Evolutionary conservation across 2,888 invertebrate species (phyloP), one percentile per base, ranked within the genome.

Genomic region (Piscicola geometra): DNA sequence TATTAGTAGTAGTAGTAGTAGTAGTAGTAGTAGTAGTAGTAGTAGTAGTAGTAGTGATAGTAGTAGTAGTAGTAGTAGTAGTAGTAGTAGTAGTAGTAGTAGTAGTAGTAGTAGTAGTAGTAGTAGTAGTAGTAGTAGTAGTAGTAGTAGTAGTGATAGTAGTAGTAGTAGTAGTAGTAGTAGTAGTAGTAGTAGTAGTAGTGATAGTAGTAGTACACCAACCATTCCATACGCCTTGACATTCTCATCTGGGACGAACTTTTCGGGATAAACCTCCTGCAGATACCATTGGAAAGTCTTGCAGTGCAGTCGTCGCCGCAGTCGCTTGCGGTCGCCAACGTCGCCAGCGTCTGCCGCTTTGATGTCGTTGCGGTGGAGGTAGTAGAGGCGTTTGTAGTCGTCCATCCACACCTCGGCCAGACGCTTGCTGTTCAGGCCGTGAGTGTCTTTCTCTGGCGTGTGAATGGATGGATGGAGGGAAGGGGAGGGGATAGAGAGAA

Each of bases 371-470:
- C 85, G 80, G 86, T 95, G 91, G 82, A 92, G 87, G 83, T 94
- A 96, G 87, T 94, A 97, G 76, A 97, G 88, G 78, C 94, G 89
- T 72, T 94, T 93, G 84, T 94, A 98, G 71, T 93, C 93, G 84
- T 98, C 97, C 97, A 97, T 96, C 97, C 97, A 97, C 5, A 95
- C 95, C 75, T 93, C 91, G 0, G 93, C 96, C 86, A 96, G 89
- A 52, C 98, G 89, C 60, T 94, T 95, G 0, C 96, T 96, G 86
- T 98, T 98, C 77, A 96, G 91, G 81, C 95, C 97, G 86, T 97
- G 97, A 0, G 78, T 77, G 75, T 80, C 79, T 60, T 80, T 80
- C 56, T 79, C 78, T 69, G 77, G 75, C 72, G 2, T 68, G 30
- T 68, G 18, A 21, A 21, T 47, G 12, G 50, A 21, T 47, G 12